Evolutionary conservation across 2,797 vertebrate species (phyloP).

Genomic region (Lagodon rhomboides): DNA sequence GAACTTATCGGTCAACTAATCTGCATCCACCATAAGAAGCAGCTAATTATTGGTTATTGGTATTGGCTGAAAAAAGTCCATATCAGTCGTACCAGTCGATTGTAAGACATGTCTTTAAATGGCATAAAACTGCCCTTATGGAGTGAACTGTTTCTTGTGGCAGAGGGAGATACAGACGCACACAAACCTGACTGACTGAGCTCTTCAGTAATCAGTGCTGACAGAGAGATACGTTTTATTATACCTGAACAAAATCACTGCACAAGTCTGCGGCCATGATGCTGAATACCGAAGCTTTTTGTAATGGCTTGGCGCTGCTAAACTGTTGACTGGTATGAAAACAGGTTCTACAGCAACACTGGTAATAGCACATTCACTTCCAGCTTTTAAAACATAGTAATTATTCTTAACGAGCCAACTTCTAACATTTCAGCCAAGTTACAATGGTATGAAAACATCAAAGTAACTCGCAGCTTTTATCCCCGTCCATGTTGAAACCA

Average conservation of each 20-base stretch:
- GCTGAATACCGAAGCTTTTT: conserved; percentile 53
- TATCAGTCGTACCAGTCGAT: too few relatives aligned
- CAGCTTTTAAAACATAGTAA: conserved; percentile 51
- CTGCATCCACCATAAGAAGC: too few relatives aligned
- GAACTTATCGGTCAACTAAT: too few relatives aligned
- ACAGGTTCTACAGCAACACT: conserved; percentile 52
- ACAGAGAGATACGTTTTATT: conserved; percentile 33
- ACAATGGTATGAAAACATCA: conserved; percentile 64
- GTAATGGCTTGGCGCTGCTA: conserved; percentile 36
- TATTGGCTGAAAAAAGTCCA: too few relatives aligned
- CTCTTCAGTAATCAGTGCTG: conserved; percentile 39
- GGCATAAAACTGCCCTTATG: conserved; percentile 47
- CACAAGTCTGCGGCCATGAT: conserved; percentile 25
- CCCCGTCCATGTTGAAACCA: conserved; percentile 37
- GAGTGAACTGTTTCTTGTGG: conserved; percentile 31
- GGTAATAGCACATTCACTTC: conserved; percentile 50
- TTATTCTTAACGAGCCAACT: conserved; percentile 59
- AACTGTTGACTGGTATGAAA: conserved; percentile 36
- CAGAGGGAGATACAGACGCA: conserved; percentile 36
- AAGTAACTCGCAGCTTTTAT: conserved; percentile 46
- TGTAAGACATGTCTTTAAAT: conserved; percentile 30
- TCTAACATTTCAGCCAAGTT: conserved; percentile 58
- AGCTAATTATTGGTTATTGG: too few relatives aligned
- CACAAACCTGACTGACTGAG: conserved; percentile 13
- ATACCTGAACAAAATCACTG: conserved; percentile 51